Base-by-base conservation (phyloP, 92 coral and sea anemone species). In the Epizoanthus scotinus region DNA sequence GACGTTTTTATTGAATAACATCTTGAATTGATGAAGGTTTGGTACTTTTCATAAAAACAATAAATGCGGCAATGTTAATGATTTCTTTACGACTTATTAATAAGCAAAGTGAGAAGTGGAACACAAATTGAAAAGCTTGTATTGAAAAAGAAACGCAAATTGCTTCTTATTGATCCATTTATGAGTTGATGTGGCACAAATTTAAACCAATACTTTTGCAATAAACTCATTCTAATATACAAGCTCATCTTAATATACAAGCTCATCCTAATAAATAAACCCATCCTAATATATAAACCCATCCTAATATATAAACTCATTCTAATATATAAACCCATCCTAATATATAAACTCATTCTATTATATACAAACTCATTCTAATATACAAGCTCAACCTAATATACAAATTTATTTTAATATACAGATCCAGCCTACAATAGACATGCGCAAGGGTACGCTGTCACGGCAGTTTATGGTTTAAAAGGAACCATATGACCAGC, bases 91-190 rank as follows among this genome's bases (percentile, higher is more conserved):
- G 56, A 5, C 31, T 54, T 19, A 49, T 52, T 71, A 15, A 71
- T 71, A 52, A 52, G 19, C 19, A 50, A 28, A 21, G 27, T 58
- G 6, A 8, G 24, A n/a, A 34, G 67, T 40, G 38, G 61, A 25
- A 28, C 73, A 68, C 56, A n/a, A 49, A 25, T 27, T 57, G 68
- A 59, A 58, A n/a, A 12, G 31, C 12, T 75, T 40, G 20, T 20
- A 75, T 34, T 75, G 12, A 75, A 75, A 21, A 47, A 12, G n/a
- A 4, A 64, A 59, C 58, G 19, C 8, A 75, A 59, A 59, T 55
- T 58, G 27, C 40, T 59, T 58, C 21, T 47, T 59, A 58, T 38
- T 58, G 38, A 75, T 58, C 68, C 81, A 10, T 34, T 75, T 75
- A 75, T n/a, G 56, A n/a, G 56, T 0, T 75, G 40, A 44, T 42